phyloP scores from a whole-genome alignment of 2,113 vertebrate species.

The Thinocorus orbignyianus region DNA sequence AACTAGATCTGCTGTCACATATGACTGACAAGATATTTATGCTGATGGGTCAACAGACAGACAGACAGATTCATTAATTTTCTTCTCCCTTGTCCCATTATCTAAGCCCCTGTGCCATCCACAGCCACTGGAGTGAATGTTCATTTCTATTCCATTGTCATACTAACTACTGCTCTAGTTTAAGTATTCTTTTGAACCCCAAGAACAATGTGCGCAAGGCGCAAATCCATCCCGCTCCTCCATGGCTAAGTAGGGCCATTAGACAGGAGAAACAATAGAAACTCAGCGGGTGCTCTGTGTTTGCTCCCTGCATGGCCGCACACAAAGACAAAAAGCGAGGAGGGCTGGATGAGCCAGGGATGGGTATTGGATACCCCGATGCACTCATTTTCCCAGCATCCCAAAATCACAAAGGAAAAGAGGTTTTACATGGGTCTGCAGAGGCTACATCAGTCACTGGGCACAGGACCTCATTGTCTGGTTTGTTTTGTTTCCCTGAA shows the following conservation, averaged over 20 bases:
- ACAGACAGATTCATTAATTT: conserved; percentile 52
- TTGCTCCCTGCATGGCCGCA: conserved; percentile 57
- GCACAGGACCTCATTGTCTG: conserved; percentile 59
- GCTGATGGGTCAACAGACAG: conserved; percentile 15
- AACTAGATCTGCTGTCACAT: not conserved
- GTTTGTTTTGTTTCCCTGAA: conserved; percentile 60
- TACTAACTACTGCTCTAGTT: conserved; percentile 59
- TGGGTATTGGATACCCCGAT: conserved; percentile 46
- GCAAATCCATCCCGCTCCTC: conserved; percentile 57
- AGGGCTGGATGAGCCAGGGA: conserved; percentile 39
- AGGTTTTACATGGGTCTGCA: conserved; percentile 20
- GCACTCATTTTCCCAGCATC: conserved; percentile 52
- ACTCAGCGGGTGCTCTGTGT: conserved; percentile 45
- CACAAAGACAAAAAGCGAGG: conserved; percentile 60
- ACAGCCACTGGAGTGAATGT: conserved; percentile 40
- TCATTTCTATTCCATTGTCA: conserved; percentile 63
- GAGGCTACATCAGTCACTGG: conserved; percentile 39
- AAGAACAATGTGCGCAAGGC: conserved; percentile 57
- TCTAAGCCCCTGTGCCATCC: conserved; percentile 35
- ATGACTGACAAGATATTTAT: conserved; percentile 41
- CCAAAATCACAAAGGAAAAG: conserved; percentile 47
- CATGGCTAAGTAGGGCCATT: conserved; percentile 62
- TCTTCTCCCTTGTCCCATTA: conserved; percentile 19
- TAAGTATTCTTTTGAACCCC: conserved; percentile 65
- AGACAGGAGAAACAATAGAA: conserved; percentile 67